Conservation (phyloP, 1,140 invertebrate species). For the Campoletis sonorensis region DNA sequence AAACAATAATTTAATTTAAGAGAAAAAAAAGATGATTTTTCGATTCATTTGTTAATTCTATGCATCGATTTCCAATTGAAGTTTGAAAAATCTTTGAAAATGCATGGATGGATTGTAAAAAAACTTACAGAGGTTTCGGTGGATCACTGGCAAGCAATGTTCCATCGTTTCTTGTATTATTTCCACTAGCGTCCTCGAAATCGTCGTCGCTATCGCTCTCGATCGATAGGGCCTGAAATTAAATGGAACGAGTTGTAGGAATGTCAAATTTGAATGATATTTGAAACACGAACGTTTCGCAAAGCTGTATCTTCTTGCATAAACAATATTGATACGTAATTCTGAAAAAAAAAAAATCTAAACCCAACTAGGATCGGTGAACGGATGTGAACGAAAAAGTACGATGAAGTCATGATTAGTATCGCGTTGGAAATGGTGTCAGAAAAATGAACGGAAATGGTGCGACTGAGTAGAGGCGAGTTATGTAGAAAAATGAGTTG, state of each 20-base stretch:
- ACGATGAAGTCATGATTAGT: constrained; percentile 14
- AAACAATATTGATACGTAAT: constrained; percentile 21
- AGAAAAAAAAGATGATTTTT: too few relatives aligned
- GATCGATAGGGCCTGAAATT: constrained; percentile 69
- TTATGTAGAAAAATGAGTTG: background rate
- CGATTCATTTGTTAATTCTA: too few relatives aligned
- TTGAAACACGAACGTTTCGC: constrained; percentile 20
- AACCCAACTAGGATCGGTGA: background rate
- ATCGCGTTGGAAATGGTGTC: constrained; percentile 37
- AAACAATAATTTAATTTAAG: too few relatives aligned
- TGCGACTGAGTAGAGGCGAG: constrained; percentile 22
- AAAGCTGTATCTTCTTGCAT: background rate
- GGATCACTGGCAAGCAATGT: constrained; percentile 97
- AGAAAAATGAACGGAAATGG: constrained; percentile 43
- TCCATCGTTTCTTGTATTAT: constrained; percentile 88
- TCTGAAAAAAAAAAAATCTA: background rate
- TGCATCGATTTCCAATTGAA: too few relatives aligned
- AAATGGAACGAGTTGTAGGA: constrained; percentile 1
- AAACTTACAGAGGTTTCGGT: constrained; percentile 95
- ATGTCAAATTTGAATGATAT: background rate
- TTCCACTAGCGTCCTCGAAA: constrained; percentile 78
- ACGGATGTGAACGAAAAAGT: constrained; percentile 15
- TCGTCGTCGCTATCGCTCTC: constrained; percentile 76
- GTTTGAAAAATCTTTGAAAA: background rate
- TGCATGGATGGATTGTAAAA: constrained; percentile 25